A percentile compares a stretch with the other conserved stretches of the same genome.
Conservation (phyloP, 2,797 vertebrate genomes). For the Graptemys geographica region DNA sequence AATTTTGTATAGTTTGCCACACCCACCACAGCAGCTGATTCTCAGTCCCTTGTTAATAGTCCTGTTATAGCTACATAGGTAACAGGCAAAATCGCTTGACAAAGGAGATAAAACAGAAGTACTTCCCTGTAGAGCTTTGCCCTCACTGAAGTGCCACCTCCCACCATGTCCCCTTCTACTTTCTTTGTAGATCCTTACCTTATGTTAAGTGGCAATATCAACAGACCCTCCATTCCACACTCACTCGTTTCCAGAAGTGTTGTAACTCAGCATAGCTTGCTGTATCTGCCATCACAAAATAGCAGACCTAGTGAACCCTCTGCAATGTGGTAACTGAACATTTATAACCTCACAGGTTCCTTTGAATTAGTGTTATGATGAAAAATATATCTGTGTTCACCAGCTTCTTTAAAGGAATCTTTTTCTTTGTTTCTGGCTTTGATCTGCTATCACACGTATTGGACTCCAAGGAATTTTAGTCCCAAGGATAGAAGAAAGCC, state of each 20-base stretch:
- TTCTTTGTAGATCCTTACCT: neutral
- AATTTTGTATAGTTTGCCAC: neutral
- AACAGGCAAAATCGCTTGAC: neutral
- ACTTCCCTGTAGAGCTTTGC: neutral
- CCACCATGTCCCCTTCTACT: neutral
- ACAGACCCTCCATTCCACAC: neutral
- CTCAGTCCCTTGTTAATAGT: neutral
- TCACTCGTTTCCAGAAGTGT: neutral
- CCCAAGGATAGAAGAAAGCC: neutral
- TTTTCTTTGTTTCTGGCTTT: neutral
- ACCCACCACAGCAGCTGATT: neutral
- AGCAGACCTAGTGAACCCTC: neutral
- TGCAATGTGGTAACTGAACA: neutral
- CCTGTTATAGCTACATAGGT: neutral
- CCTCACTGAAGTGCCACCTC: neutral
- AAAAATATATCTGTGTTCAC: neutral
- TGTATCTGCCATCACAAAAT: neutral
- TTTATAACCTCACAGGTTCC: neutral
- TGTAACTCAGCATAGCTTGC: constrained; percentile 43
- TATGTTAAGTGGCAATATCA: neutral
- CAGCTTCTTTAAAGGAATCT: neutral
- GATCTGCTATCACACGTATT: neutral
- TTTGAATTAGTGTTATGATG: neutral
- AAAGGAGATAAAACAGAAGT: neutral
- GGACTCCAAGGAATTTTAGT: constrained; percentile 3